Evolutionary conservation across 2,888 invertebrate genomes (phyloP).

Genomic region (Altica lythri): DNA sequence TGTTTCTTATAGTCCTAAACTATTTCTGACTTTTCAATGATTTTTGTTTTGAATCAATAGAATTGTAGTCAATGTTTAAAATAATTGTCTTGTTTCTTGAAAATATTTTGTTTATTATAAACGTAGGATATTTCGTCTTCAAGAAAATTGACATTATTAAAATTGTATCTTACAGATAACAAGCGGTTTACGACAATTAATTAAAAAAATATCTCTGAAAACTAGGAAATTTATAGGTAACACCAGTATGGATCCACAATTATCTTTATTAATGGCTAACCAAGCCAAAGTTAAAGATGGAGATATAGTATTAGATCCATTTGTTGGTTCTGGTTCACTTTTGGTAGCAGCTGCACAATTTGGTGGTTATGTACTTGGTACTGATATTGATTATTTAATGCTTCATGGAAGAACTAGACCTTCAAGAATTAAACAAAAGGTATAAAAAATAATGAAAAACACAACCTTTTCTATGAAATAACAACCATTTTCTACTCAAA

Average conservation of each 20-base stretch:
- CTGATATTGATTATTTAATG: constrained; percentile 94
- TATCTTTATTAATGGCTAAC: constrained; percentile 95
- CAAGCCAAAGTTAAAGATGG: constrained; percentile 76
- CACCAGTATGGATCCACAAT: constrained; percentile 97
- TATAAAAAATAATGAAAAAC: too few relatives aligned
- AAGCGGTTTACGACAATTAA: constrained; percentile 82
- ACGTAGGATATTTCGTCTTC: too few relatives aligned
- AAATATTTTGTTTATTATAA: too few relatives aligned
- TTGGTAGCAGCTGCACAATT: constrained; percentile 88
- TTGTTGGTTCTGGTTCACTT: constrained; percentile 84
- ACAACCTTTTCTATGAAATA: too few relatives aligned
- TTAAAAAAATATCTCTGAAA: constrained; percentile 82
- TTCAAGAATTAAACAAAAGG: constrained; percentile 77
- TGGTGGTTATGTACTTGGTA: constrained; percentile 83
- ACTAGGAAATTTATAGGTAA: constrained; percentile 95
- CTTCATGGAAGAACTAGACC: constrained; percentile 85
- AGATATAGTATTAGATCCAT: constrained; percentile 89
- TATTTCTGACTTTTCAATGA: too few relatives aligned
- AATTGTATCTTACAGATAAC: constrained; percentile 40
- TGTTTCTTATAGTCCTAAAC: too few relatives aligned
- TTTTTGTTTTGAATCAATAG: too few relatives aligned
- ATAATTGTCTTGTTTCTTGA: too few relatives aligned
- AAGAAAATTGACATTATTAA: neutral
- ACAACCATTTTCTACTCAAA: too few relatives aligned
- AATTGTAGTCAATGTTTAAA: too few relatives aligned